Conservation (phyloP, 1,140 invertebrate genomes). For the Bactericera cockerelli region DNA sequence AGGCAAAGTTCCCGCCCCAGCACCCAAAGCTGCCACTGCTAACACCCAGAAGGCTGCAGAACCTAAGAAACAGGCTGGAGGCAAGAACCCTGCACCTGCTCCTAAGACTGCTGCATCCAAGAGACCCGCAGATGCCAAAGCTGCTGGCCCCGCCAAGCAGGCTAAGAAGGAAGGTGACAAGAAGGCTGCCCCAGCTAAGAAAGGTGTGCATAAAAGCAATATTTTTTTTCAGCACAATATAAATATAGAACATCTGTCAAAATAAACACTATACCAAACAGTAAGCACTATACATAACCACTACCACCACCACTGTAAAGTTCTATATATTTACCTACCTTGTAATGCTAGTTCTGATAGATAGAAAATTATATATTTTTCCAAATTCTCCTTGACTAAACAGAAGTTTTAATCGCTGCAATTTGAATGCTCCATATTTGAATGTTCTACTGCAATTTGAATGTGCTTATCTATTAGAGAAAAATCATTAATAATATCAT, state of each 20-base stretch:
- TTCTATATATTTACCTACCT: too few species aligned
- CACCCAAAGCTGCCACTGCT: conserved; percentile 29
- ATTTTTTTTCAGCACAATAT: neutral
- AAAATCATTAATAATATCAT: too few species aligned
- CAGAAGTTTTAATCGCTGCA: too few species aligned
- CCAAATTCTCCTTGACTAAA: too few species aligned
- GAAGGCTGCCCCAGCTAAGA: conserved; percentile 28
- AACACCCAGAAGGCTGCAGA: conserved; percentile 17
- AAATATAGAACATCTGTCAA: neutral
- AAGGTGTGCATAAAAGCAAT: conserved; percentile 23
- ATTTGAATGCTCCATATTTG: too few species aligned
- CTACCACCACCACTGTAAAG: too few species aligned
- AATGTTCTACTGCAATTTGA: too few species aligned
- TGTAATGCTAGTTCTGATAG: too few species aligned
- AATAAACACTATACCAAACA: neutral
- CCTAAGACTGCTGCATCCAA: conserved; percentile 15
- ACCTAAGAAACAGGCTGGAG: conserved; percentile 8
- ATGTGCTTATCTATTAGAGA: too few species aligned
- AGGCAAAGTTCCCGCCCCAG: conserved; percentile 12
- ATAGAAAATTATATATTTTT: too few species aligned
- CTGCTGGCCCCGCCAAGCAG: conserved; percentile 26
- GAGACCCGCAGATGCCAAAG: conserved; percentile 28
- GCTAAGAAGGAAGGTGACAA: conserved; percentile 24
- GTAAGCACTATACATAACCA: too few species aligned
- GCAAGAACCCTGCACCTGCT: conserved; percentile 5